phyloP scores from a whole-genome alignment of 2,888 invertebrate genomes.

The Cheiracanthium punctorium region DNA sequence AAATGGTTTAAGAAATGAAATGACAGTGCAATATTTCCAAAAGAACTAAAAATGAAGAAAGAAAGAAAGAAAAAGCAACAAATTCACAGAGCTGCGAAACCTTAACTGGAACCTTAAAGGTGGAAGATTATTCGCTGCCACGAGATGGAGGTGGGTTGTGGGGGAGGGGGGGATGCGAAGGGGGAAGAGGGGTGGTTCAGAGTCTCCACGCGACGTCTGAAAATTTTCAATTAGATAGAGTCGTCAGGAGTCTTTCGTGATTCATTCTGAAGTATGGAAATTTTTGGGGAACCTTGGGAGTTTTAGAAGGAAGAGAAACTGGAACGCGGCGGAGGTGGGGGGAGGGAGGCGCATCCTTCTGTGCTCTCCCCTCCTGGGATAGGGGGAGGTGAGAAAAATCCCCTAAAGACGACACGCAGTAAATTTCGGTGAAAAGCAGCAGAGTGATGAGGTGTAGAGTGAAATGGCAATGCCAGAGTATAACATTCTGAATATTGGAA shows the following conservation, averaged over 20 bases:
- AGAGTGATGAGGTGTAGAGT: slow-evolving; percentile 2
- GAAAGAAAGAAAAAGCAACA: neutral
- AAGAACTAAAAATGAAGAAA: neutral
- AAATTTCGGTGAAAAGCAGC: slow-evolving; percentile 57
- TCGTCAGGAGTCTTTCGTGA: slow-evolving; percentile 64
- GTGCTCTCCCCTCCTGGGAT: slow-evolving; percentile 27
- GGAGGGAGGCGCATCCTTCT: slow-evolving; percentile 36
- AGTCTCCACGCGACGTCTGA: slow-evolving; percentile 52
- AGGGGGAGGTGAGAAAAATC: slow-evolving; percentile 66
- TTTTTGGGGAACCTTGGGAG: slow-evolving; percentile 54
- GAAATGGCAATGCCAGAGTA: slow-evolving; percentile 1
- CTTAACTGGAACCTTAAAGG: slow-evolving; percentile 67
- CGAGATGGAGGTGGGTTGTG: slow-evolving; percentile 30
- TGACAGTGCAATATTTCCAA: slow-evolving; percentile 59
- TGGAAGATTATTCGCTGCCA: slow-evolving; percentile 63
- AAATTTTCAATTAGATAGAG: slow-evolving; percentile 70
- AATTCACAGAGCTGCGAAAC: slow-evolving; percentile 27
- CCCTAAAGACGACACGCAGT: slow-evolving; percentile 57
- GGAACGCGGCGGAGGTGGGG: neutral
- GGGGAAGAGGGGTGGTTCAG: neutral
- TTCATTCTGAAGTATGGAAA: slow-evolving; percentile 69
- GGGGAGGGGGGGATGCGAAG: neutral
- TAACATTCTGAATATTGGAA: slow-evolving; percentile 10
- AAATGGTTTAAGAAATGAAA: slow-evolving; percentile 29
- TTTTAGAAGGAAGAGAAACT: neutral